Base-by-base conservation (phyloP, 2,888 invertebrate species). In the Myopa testacea region DNA sequence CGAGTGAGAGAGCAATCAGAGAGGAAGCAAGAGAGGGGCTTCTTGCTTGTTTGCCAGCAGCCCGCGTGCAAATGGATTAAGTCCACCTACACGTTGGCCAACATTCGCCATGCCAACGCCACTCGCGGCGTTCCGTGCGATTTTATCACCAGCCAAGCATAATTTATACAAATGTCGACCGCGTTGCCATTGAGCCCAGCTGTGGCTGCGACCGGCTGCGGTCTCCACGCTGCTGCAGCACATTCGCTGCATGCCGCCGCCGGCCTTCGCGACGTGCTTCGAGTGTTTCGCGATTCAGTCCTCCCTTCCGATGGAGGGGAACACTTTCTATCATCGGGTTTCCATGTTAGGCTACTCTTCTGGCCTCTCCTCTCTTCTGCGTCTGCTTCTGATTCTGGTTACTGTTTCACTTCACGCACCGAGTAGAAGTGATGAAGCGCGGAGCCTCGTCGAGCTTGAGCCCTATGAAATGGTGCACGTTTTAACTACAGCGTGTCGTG, bases 151-250 rank as follows among this genome's bases (percentile, higher is more conserved):
- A 75, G 80, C 82, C 80, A 79, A 82, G 81, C 83, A 84, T 84
- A 85, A 85, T 83, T 84, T 84, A 85, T 84, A 85, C 84, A 82
- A 86, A 83, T 83, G 81, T 78, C 81, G 81, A 68, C 79, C 76
- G 78, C 76, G 77, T 63, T 63, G 77, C 63, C 74, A 67, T 74
- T 75, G 68, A 55, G 52, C 45, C 50, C 50, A 79, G 80, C 79
- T 73, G 73, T 62, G 10, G 55, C 55, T 55, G 55, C 14, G 4
- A 3, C 55, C 5, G 26, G 26, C 26, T 26, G 26, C 26, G 26
- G 26, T 26, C 26, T 26, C 26, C 26, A 2, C 26, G 79, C 69
- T 78, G 73, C n/a, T n/a, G n/a, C n/a, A n/a, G n/a, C n/a, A n/a
- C n/a, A n/a, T n/a, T 79, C 78, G 79, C 67, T 19, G 40, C 40